Percentiles rank a stretch among this genome's conserved stretches.
Evolutionary conservation across 2,888 invertebrate species (phyloP).

Genomic region (Leucoptera coffeella): DNA sequence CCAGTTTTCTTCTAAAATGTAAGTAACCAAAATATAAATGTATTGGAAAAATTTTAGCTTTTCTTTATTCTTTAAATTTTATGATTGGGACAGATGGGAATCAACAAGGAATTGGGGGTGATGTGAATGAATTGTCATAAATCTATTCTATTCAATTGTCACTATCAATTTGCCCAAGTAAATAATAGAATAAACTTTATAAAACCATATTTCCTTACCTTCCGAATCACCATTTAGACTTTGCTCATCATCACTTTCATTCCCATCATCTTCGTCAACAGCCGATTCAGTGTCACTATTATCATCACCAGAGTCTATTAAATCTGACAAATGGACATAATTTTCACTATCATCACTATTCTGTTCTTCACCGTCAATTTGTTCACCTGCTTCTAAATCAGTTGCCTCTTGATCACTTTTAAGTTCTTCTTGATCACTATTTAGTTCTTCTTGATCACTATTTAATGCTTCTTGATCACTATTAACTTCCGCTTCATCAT

Average conservation of each 20-base stretch:
- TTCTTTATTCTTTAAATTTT: no score
- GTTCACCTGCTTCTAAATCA: slow-evolving; percentile 30
- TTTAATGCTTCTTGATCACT: slow-evolving; percentile 3
- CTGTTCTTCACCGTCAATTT: slow-evolving; percentile 25
- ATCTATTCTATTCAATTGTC: no score
- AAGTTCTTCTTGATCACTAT: slow-evolving; percentile 5
- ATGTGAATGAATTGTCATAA: no score
- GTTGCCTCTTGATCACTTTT: slow-evolving; percentile 15
- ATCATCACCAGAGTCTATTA: slow-evolving; percentile 27
- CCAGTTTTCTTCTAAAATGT: no score
- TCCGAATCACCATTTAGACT: no score
- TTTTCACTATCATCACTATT: slow-evolving; percentile 29
- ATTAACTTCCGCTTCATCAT: slow-evolving; percentile 6
- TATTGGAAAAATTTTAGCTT: no score
- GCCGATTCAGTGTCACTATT: slow-evolving; percentile 11
- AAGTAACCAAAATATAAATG: no score
- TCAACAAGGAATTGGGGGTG: no score
- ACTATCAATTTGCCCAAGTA: no score
- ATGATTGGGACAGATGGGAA: no score
- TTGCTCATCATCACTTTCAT: slow-evolving; percentile 9
- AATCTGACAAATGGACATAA: slow-evolving; percentile 30
- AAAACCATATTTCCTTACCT: no score
- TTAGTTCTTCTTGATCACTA: background rate
- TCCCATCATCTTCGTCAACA: slow-evolving; percentile 8
- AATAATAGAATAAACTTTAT: no score